A percentile compares a stretch with the other conserved stretches of the same genome.
phyloP scores from a whole-genome alignment of 2,888 invertebrate genomes.

The Nomada fucata region DNA sequence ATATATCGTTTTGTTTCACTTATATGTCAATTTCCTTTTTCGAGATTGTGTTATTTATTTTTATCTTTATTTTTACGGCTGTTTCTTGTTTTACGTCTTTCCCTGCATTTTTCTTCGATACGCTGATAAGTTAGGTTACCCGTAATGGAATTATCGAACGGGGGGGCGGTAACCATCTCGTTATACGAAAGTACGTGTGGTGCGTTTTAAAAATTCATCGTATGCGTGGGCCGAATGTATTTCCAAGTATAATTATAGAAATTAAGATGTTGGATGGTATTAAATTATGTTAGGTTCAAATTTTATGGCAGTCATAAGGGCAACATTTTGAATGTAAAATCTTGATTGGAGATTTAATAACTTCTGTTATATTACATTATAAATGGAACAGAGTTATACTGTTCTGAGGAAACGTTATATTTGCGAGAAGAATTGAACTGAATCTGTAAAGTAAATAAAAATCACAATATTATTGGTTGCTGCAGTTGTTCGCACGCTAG shows the following conservation, averaged over 20 bases:
- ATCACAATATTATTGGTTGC: not conserved
- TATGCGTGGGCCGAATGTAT: not conserved
- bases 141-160: not conserved
- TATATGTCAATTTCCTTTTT: not conserved
- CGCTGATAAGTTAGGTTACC: too few relatives aligned
- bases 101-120: too few relatives aligned
- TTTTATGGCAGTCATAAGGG: not conserved
- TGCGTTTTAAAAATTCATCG: not conserved
- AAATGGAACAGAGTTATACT: not conserved
- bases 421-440: not conserved
- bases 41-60: not conserved
- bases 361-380: not conserved
- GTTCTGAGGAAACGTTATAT: not conserved
- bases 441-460: not conserved
- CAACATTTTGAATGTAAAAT: not conserved
- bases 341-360: not conserved
- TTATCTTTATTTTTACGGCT: not conserved
- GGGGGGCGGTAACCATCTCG: too few relatives aligned
- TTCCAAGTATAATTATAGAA: too few relatives aligned
- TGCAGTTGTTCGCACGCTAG: not conserved
- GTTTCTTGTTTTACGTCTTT: too few relatives aligned
- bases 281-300: not conserved
- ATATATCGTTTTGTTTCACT: constrained; percentile 6
- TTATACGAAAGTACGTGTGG: not conserved
- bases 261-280: not conserved